Evolutionary conservation across 1,140 invertebrate genomes (phyloP), one percentile per base, ranked within the genome.

Genomic region (Drosophila prosaltans): DNA sequence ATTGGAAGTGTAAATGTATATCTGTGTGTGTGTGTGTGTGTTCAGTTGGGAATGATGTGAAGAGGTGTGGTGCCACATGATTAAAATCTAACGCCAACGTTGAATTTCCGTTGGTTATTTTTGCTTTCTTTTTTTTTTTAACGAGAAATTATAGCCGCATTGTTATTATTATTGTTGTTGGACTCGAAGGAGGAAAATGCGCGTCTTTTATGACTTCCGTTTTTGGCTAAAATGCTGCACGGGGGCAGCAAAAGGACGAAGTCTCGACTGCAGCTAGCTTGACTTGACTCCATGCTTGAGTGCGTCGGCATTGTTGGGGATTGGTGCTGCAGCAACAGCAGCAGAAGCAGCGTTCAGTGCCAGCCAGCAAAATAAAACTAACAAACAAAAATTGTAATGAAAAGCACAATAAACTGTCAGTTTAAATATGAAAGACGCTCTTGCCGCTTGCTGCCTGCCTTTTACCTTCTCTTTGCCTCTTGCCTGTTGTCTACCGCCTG

Each of bases 181-280:
- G 57, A 59, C n/a, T 21, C 16, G 57, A 21, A 39, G 57, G 41
- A 64, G 78, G 67, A 69, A 77, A 77, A 77, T 74, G 80, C 83
- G 84, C 84, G 83, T 88, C 83, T 89, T 88, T 88, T 88, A 88
- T 88, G 80, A 88, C 83, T 88, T 88, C 83, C 83, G 83, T 83
- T 78, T 78, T 74, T 83, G 83, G 80, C 80, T 88, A 83, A 88
- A 88, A 89, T 83, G 83, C 62, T 77, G 77, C 80, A 69, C 62
- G 84, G 76, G 75, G 73, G 67, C 70, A 66, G 65, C 7, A 16
- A 62, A 40, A 55, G 41, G 30, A 57, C 62, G 48, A 24, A 51
- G 65, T 65, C 66, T 64, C 63, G 43, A 40, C 24, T 48, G 74
- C 61, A 60, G 62, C 73, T 78, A 60, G 62, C 73, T 78, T 71